Base-by-base conservation (phyloP, 2,888 invertebrate species). In the Hydropsyche betteni region DNA sequence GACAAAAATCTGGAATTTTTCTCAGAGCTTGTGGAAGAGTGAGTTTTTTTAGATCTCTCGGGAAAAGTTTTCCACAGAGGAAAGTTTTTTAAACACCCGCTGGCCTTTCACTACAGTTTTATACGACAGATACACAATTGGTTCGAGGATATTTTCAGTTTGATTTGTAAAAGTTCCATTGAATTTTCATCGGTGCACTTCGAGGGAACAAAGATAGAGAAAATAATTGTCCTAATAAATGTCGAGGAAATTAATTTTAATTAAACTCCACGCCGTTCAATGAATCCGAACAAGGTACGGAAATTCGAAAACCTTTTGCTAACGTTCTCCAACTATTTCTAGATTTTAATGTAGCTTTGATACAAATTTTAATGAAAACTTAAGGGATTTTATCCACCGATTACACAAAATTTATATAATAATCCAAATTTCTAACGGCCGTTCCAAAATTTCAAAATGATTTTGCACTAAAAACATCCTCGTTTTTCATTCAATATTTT, bases 191-290 rank as follows among this genome's bases (percentile, higher is more conserved):
- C 53, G 12, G 53, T 12, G 53, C 12, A 16, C 14, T 14, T 53
- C 53, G 53, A 0, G 53, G 51, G 12, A 51, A 10, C 12, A 10
- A 14, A 14, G 14, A 14, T 53, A 16, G 53, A 53, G 7, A 53
- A 53, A 16, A 16, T 16, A 53, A 53, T 61, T 61, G 10, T 33
- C 61, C 10, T 61, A 61, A 61, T 61, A 61, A 24, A 61, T 16
- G 61, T 16, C 61, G 16, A 16, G 33, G 61, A 33, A 61, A 61
- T 24, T 61, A 33, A 61, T 61, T 61, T 61, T 61, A 61, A 61
- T 61, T 61, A 61, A 61, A 61, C 33, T 51, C 33, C 4, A 24
- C 16, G 24, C 33, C 61, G 51, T 12, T 24, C 24, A 51, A 51
- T 2, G 51, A 8, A 8, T 51, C 1, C 51, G 51, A n/a, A 51